Conservation (phyloP, 2,888 invertebrate species). For the Actias luna region DNA sequence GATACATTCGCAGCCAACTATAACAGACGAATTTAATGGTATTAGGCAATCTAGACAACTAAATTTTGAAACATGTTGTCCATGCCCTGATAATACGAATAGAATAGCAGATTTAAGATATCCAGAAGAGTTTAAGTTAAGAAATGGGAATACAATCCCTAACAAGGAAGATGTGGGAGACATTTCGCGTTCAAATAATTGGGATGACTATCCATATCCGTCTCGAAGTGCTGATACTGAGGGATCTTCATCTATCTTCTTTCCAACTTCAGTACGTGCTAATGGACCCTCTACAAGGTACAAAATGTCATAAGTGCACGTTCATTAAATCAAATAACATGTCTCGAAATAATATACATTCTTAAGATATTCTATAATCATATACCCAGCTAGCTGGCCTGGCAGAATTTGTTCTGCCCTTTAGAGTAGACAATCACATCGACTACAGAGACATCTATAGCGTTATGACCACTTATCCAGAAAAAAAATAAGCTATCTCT, state of each 20-base stretch:
- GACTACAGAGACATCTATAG: too few relatives aligned
- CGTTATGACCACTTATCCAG: too few relatives aligned
- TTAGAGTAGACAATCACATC: too few relatives aligned
- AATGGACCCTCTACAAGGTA: conserved; percentile 45
- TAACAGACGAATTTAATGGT: conserved; percentile 31
- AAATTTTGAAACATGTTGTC: conserved; percentile 55
- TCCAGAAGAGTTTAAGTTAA: background rate
- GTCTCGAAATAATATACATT: background rate
- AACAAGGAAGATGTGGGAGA: conserved; percentile 14
- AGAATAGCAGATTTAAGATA: conserved; percentile 16
- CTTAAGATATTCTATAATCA: background rate
- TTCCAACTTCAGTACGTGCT: conserved; percentile 47
- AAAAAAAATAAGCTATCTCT: too few relatives aligned
- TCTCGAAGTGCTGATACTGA: conserved; percentile 48
- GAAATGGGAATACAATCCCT: conserved; percentile 17
- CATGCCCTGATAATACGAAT: conserved; percentile 44
- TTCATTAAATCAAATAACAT: background rate
- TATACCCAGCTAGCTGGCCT: too few relatives aligned
- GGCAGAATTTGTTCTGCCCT: too few relatives aligned
- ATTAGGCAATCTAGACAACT: conserved; percentile 35
- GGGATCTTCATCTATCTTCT: conserved; percentile 54
- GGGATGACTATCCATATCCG: conserved; percentile 52
- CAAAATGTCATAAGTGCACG: conserved; percentile 15
- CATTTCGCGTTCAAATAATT: background rate
- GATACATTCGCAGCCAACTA: conserved; percentile 50